Evolutionary conservation across 2,113 vertebrate genomes (phyloP), one percentile per base, ranked within the genome.

Genomic region (Catharus bicknelli): DNA sequence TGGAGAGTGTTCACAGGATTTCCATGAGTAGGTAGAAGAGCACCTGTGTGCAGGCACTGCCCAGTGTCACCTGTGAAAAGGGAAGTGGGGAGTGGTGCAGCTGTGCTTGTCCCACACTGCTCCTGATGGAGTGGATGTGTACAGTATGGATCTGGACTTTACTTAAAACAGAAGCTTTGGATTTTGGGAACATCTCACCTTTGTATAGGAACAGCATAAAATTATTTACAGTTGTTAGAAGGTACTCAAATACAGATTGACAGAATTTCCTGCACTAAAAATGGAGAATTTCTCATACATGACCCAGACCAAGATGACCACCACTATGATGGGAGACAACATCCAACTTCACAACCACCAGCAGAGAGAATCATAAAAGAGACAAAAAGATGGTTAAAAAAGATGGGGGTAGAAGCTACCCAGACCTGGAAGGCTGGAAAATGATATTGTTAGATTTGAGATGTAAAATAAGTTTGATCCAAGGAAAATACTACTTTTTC

Each of bases 21-120:
- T 27, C 54, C 7, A 1, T 1, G 26, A 23, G 2, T 2, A 4
- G 34, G 4, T 63, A 29, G 38, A 34, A n/a, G 21, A 3, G 1
- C 18, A 5, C 40, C 55, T 14, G 27, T 8, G 1, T 11, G 32
- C 29, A 29, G 66, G n/a, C 19, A 18, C 29, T 77, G 78, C 32
- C 19, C 2, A 0, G 19, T 7, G 22, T 29, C 62, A 2, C 38
- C 10, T n/a, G 43, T 25, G 25, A 5, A 9, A 70, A 54, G 76
- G n/a, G 32, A n/a, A 14, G 34, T 3, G 16, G 4, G 20, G 53
- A 34, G 29, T 4, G 30, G 8, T 19, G 18, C 5, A 27, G 51
- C 30, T 34, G 15, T 3, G 27, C 11, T 2, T 40, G 43, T 59
- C 34, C 68, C 54, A 34, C 1, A 1, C 13, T 68, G 59, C 54